Percentiles rank a stretch among this genome's conserved stretches.
Evolutionary conservation across 2,888 invertebrate genomes (phyloP).

Genomic region (Seira sanloemensis): DNA sequence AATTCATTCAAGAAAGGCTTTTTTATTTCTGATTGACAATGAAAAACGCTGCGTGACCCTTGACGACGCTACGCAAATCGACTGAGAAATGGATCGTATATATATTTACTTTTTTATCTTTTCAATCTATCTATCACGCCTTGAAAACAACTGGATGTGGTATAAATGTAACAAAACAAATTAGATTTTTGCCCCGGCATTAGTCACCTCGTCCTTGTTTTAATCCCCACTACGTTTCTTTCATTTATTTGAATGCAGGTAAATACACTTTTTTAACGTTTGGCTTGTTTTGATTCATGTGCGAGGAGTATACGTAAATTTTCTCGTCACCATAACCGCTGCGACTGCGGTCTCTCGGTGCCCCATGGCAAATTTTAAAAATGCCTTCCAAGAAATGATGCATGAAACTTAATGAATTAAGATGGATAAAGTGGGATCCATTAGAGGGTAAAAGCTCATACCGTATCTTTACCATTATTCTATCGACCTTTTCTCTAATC

Average conservation of each 20-base stretch:
- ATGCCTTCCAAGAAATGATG: not conserved
- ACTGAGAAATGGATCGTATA: not conserved
- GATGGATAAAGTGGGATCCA: not conserved
- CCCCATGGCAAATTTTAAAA: not conserved
- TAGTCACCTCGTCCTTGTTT: too few species aligned
- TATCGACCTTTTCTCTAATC: not conserved
- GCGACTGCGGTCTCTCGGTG: not conserved
- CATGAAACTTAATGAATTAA: not conserved
- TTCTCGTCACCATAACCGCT: too few species aligned
- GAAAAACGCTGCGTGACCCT: not conserved
- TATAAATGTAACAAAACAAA: not conserved
- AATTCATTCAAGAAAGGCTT: too few species aligned
- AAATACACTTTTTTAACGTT: not conserved
- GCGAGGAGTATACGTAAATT: too few species aligned
- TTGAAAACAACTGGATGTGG: not conserved
- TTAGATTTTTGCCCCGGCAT: too few species aligned
- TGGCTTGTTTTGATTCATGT: too few species aligned
- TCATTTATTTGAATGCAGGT: not conserved
- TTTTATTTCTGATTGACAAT: not conserved
- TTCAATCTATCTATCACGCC: not conserved
- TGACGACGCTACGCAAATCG: not conserved
- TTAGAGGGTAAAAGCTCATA: not conserved
- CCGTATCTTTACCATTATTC: not conserved
- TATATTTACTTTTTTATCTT: not conserved
- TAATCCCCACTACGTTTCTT: too few species aligned